Evolutionary conservation across 1,140 invertebrate species (phyloP).

Genomic region (Drosophila elegans): DNA sequence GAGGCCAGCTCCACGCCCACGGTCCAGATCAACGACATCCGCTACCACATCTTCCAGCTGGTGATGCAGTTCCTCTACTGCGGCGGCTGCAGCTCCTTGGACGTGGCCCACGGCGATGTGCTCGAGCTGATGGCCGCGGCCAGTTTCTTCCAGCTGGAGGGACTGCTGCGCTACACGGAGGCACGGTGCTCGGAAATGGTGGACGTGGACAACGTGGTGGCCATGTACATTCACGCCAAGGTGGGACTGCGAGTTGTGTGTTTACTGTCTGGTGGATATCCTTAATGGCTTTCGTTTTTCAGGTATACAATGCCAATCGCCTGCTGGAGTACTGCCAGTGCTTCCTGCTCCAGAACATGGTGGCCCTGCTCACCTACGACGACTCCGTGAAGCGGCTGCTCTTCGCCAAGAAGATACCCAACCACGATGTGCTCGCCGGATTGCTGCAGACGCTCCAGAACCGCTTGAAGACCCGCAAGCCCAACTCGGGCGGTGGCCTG

Average conservation of each 20-base stretch:
- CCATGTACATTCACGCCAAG: conserved; percentile 97
- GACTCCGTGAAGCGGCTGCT: conserved; percentile 94
- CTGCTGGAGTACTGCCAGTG: conserved; percentile 95
- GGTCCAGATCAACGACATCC: conserved; percentile 96
- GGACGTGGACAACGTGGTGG: conserved; percentile 94
- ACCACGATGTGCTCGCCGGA: conserved; percentile 94
- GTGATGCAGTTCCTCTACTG: conserved; percentile 97
- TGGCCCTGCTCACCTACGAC: conserved; percentile 95
- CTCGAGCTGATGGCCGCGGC: conserved; percentile 95
- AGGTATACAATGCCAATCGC: conserved; percentile 95
- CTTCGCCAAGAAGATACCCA: conserved; percentile 95
- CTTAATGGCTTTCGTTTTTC: neutral
- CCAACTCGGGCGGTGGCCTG: conserved; percentile 53
- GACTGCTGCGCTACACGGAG: conserved; percentile 93
- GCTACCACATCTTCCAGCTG: conserved; percentile 94
- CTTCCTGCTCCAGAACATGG: conserved; percentile 96
- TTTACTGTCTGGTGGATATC: neutral
- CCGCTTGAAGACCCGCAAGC: conserved; percentile 87
- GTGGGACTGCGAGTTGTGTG: conserved; percentile 84
- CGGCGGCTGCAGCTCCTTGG: conserved; percentile 91
- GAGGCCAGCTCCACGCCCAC: conserved; percentile 91
- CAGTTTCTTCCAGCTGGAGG: conserved; percentile 95
- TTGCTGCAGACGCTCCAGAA: conserved; percentile 92
- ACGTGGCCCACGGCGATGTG: conserved; percentile 92
- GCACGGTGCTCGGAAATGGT: conserved; percentile 93